Percentiles rank a stretch among this genome's conserved stretches.
Conservation (phyloP, 2,888 invertebrate genomes). For the Drosophila planitibia region DNA sequence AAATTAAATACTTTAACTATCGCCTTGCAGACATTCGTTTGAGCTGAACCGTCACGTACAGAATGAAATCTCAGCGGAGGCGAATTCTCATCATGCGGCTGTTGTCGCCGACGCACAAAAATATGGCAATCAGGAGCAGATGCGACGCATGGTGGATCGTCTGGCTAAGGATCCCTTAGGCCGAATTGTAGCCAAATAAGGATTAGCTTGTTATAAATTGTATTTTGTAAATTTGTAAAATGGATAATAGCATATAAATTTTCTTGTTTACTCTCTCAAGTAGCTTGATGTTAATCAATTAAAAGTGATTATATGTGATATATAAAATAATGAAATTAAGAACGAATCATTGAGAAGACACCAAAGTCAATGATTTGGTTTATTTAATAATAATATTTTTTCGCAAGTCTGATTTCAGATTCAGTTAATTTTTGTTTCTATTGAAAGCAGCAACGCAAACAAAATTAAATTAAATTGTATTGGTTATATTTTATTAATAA, state of each 20-base stretch:
- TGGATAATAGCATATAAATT: background rate
- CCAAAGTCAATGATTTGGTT: background rate
- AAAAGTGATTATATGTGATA: background rate
- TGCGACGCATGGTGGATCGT: slow-evolving; percentile 82
- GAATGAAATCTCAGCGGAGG: slow-evolving; percentile 86
- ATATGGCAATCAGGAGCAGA: slow-evolving; percentile 87
- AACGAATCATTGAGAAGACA: background rate
- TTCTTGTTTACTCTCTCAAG: background rate
- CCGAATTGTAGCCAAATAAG: slow-evolving; percentile 45
- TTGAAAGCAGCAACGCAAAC: too few relatives aligned
- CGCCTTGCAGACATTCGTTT: slow-evolving; percentile 87
- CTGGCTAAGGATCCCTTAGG: slow-evolving; percentile 54
- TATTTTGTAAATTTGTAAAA: background rate
- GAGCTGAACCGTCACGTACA: slow-evolving; percentile 85
- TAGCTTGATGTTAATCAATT: background rate
- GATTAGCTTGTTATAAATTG: background rate
- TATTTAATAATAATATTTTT: background rate
- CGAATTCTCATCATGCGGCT: slow-evolving; percentile 86
- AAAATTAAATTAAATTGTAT: too few relatives aligned
- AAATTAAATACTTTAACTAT: background rate
- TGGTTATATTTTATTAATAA: background rate
- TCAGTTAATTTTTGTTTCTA: background rate
- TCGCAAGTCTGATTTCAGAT: background rate
- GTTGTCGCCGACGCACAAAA: slow-evolving; percentile 86
- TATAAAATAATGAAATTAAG: background rate